These are phyloP conservation scores for Bombus huntii DNA, from an alignment of 1,140 invertebrate species.

Conservation along the genomic window DNA sequence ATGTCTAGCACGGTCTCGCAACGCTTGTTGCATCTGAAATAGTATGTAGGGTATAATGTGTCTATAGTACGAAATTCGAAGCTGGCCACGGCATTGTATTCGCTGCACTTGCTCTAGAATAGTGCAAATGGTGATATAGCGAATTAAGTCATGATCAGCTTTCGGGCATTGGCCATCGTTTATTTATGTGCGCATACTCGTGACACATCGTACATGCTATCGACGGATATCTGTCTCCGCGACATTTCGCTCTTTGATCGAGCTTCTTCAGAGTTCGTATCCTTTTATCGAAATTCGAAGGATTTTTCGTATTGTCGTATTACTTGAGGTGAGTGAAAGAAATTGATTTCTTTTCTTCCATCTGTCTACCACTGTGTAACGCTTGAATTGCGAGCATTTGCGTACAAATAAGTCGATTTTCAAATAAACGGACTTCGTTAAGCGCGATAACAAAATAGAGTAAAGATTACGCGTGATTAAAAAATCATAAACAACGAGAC, in stretches of 20 bases:
- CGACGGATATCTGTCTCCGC: slow-evolving; percentile 19
- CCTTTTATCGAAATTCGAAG: neutral
- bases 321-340: slow-evolving; percentile 4
- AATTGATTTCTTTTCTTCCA: neutral
- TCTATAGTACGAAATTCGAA: slow-evolving; percentile 33
- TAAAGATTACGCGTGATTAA: too few relatives aligned
- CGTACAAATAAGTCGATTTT: neutral
- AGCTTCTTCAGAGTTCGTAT: neutral
- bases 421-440: neutral
- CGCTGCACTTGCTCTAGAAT: slow-evolving; percentile 24
- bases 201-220: slow-evolving; percentile 11
- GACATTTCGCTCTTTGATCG: slow-evolving; percentile 5
- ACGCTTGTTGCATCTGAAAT: slow-evolving; percentile 9
- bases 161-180: slow-evolving; percentile 49
- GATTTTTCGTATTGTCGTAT: slow-evolving; percentile 9
- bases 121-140: slow-evolving; percentile 26
- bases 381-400: too few relatives aligned
- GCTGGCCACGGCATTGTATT: slow-evolving; percentile 6
- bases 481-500: too few relatives aligned
- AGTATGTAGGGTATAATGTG: slow-evolving; percentile 29
- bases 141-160: slow-evolving; percentile 37
- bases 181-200: slow-evolving; percentile 19
- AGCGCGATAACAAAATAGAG: too few relatives aligned
- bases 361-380: neutral
- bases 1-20: neutral